Base-by-base conservation (phyloP, 2,797 vertebrate genomes). In the Phoxinus dragarum region DNA sequence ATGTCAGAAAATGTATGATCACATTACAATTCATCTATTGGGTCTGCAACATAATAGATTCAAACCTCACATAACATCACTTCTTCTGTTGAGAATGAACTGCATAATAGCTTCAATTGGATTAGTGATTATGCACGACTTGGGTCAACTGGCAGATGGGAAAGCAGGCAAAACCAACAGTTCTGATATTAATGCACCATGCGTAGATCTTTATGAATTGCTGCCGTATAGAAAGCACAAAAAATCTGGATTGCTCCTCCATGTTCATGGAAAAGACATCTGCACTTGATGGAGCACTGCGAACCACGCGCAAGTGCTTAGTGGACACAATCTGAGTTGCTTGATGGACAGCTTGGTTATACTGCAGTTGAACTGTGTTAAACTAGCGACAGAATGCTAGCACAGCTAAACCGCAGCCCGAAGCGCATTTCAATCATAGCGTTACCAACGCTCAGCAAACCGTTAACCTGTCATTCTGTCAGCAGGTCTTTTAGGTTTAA, bases 261-360 rank as follows among this genome's bases (percentile, higher is more conserved):
- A 10, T 47, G 44, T 34, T 67, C 34, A 68, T 44, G 17, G 38
- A 44, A 82, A 23, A 19, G 31, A 54, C 47, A 68, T 14, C 73
- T 52, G 54, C 40, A 16, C 27, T 75, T 82, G 42, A 66, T 82
- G 34, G 73, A 68, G 34, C 44, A 68, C 49, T 21, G 23, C 5
- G 17, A 52, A 76, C 34, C 44, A 47, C 1, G 6, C 1, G 1
- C 14, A 84, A 77, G 47, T 56, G 72, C 82, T 76, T 84, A 76
- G 31, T 11, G 16, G 73, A 54, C 82, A 77, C 23, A 84, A 31
- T 54, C 1, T 1, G 31, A 34, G 47, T 21, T 40, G 21, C 23
- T 36, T 84, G 82, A 84, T 84, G 73, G 82, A 84, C 72, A 84
- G 73, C 47, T 54, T 56, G 61, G 72, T 84, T 44, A 76, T 27